These are phyloP conservation scores for Encarsia formosa DNA, from an alignment of 2,888 invertebrate genomes.

Conservation along the genomic window DNA sequence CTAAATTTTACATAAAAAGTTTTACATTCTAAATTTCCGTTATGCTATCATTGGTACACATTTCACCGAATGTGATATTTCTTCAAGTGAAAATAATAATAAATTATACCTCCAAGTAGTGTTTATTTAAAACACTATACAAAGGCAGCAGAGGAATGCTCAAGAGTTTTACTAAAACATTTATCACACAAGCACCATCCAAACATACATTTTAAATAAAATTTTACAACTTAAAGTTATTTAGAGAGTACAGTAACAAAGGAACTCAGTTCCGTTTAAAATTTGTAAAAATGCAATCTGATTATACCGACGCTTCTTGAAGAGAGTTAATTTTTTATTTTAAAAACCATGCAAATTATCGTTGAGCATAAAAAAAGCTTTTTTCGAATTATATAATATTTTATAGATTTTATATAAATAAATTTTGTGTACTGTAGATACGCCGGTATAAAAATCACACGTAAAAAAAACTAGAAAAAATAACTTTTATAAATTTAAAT, in stretches of 20 bases:
- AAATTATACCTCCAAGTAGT: conserved; percentile 20
- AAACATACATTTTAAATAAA: conserved; percentile 17
- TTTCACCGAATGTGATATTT: conserved; percentile 18
- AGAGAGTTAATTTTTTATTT: too few relatives aligned
- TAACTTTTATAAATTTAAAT: too few relatives aligned
- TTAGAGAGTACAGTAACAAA: conserved; percentile 13
- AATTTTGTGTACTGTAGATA: too few relatives aligned
- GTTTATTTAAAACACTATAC: conserved; percentile 22
- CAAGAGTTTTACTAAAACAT: conserved; percentile 28
- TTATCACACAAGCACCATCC: conserved; percentile 18
- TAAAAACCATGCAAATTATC: too few relatives aligned
- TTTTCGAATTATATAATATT: too few relatives aligned
- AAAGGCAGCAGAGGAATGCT: conserved; percentile 48
- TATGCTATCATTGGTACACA: conserved; percentile 8
- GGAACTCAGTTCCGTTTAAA: conserved; percentile 11
- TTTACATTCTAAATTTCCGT: conserved; percentile 12
- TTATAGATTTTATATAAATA: too few relatives aligned
- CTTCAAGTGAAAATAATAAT: conserved; percentile 19
- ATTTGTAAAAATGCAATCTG: conserved; percentile 3
- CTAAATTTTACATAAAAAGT: conserved; percentile 24
- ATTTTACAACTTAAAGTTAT: conserved; percentile 17
- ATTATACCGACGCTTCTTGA: too few relatives aligned
- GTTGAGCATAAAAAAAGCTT: too few relatives aligned
- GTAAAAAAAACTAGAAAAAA: too few relatives aligned
- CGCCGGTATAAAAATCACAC: too few relatives aligned